phyloP scores from a whole-genome alignment of 2,888 invertebrate genomes.

The Elegia similella region DNA sequence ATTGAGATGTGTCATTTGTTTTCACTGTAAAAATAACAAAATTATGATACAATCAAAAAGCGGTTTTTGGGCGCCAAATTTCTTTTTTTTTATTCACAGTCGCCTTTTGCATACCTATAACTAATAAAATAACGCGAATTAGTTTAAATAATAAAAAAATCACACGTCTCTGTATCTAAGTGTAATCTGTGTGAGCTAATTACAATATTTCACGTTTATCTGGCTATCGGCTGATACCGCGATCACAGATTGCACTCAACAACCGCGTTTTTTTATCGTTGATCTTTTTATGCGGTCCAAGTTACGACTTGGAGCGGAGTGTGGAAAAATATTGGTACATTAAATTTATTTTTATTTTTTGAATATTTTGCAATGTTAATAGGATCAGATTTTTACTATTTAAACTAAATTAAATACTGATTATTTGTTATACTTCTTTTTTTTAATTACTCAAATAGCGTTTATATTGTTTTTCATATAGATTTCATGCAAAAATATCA shows the following conservation, averaged over 20 bases:
- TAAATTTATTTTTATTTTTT: not conserved
- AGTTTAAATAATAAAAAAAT: not conserved
- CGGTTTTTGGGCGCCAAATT: no score
- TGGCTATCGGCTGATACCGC: not conserved
- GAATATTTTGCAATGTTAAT: not conserved
- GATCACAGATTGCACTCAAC: conserved; percentile 6
- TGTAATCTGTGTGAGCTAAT: conserved; percentile 11
- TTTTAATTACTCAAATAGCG: no score
- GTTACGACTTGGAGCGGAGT: not conserved
- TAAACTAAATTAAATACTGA: no score
- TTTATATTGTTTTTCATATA: no score
- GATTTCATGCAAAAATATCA: no score
- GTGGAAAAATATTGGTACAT: not conserved
- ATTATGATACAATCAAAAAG: no score
- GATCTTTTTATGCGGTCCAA: conserved; percentile 9
- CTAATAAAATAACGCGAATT: no score
- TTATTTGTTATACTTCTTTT: no score
- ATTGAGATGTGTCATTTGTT: no score
- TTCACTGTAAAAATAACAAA: no score
- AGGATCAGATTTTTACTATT: not conserved
- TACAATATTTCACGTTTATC: conserved; percentile 11
- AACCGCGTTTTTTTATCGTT: conserved; percentile 4
- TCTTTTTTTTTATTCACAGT: no score
- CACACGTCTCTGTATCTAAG: not conserved
- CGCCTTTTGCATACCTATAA: no score